Conservation (phyloP, 2,888 invertebrate genomes). For the Drosophila eohydei region DNA sequence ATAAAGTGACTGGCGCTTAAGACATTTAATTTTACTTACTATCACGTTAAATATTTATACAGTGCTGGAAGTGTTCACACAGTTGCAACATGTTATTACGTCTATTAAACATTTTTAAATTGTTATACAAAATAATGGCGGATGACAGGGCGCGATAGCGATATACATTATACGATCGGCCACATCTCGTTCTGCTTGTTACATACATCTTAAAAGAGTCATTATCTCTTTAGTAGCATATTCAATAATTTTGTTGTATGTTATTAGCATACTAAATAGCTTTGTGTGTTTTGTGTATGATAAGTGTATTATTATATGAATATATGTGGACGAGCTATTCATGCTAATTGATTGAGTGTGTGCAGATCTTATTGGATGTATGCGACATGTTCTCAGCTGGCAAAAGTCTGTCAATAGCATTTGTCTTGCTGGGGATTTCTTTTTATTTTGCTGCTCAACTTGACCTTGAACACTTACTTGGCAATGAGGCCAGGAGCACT, state of each 20-base stretch:
- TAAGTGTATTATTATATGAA: constrained; percentile 1
- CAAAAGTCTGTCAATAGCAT: constrained; percentile 42
- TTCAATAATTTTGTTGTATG: neutral
- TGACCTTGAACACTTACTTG: constrained; percentile 63
- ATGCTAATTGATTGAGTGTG: constrained; percentile 41
- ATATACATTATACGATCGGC: too few relatives aligned
- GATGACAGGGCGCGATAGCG: too few relatives aligned
- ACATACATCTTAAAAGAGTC: neutral
- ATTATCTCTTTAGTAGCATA: neutral
- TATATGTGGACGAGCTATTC: neutral
- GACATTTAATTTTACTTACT: neutral
- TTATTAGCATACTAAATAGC: neutral
- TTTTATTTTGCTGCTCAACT: constrained; percentile 3
- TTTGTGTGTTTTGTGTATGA: neutral
- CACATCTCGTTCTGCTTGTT: neutral
- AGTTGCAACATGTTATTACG: too few relatives aligned
- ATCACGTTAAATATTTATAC: too few relatives aligned
- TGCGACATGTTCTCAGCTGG: constrained; percentile 60
- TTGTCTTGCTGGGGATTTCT: constrained; percentile 38
- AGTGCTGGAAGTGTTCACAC: too few relatives aligned
- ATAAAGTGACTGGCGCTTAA: neutral
- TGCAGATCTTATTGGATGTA: constrained; percentile 22
- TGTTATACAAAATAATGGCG: too few relatives aligned
- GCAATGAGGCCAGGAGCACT: constrained; percentile 65
- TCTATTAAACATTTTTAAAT: too few relatives aligned